phyloP scores from a whole-genome alignment of 2,113 vertebrate genomes.

The Lethenteron camtschaticum region DNA sequence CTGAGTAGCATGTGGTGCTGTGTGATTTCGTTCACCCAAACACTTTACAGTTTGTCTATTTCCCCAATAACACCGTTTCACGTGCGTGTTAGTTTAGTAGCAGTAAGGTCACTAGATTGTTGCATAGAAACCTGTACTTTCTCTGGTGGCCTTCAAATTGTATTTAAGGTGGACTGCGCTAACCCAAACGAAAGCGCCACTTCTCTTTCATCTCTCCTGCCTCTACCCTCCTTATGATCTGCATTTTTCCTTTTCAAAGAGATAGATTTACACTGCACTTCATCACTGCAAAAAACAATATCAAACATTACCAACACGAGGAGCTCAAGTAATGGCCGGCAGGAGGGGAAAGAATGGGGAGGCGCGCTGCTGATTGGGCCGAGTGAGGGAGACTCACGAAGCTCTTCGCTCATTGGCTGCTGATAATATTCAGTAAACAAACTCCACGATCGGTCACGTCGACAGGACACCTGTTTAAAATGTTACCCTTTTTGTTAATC shows the following conservation, averaged over 20 bases:
- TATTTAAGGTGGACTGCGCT: constrained; percentile 3
- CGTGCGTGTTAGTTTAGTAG: neutral
- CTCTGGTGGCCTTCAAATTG: neutral
- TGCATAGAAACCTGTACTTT: neutral
- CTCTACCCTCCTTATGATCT: neutral
- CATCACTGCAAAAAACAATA: neutral
- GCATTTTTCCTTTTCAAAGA: neutral
- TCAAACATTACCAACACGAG: neutral
- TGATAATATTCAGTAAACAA: neutral
- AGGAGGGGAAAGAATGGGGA: constrained; percentile 1
- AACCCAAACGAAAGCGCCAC: neutral
- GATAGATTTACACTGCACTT: constrained; percentile 5
- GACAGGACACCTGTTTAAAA: too few relatives aligned
- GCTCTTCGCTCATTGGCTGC: neutral
- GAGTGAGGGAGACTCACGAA: neutral
- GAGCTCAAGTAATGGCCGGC: neutral
- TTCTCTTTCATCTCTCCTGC: neutral
- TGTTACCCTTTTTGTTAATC: too few relatives aligned
- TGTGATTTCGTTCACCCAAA: neutral
- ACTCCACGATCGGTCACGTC: too few relatives aligned
- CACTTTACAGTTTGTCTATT: neutral
- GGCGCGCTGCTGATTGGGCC: constrained; percentile 1
- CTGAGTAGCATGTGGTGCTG: neutral
- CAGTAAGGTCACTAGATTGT: neutral
- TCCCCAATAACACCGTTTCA: neutral